Base-by-base conservation (phyloP, 2,888 invertebrate genomes). In the Cataglyphis albicans region DNA sequence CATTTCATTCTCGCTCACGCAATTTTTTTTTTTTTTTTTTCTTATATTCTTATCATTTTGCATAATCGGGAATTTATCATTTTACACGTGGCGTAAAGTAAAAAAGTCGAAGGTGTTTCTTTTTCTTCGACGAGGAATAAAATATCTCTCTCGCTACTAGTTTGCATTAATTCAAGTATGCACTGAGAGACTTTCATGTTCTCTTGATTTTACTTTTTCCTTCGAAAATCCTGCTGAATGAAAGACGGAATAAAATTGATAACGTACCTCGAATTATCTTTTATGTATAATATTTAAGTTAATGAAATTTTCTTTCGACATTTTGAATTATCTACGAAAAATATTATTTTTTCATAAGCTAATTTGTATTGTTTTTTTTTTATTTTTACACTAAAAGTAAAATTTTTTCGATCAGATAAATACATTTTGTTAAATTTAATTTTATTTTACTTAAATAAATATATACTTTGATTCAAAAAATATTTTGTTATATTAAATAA, bases 221-320 rank as follows among this genome's bases (percentile, higher is more conserved):
- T 25, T 65, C n/a, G 76, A n/a, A 76, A 65, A 76, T 65, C 21
- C n/a, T 65, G 6, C 18, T 65, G 32, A 55, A 38, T 38, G 25
- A 35, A 52, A 76, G 9, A n/a, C 15, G 52, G 29, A 38, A 65
- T 4, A 59, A 65, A 35, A 52, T 38, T 55, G n/a, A 55, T 38
- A 48, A 63, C 44, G 21, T 55, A 55, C n/a, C 6, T 5, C 2
- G n/a, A 38, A 21, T 55, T 12, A 38, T 9, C 32, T 61, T 38
- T 29, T 57, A 35, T 18, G 15, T 48, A 32, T 32, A 55, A 41
- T 21, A 25, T 78, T 32, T 67, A 18, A 64, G 48, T 52, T 35
- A 64, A 7, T 0, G 5, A 41, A 29, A 44, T 21, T 38, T 29
- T 12, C 35, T 55, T 15, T 0, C 0, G 12, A 64, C 25, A 64